These are phyloP conservation scores for Bemisia tabaci DNA, from an alignment of 1,140 invertebrate genomes.

Conservation along the genomic window DNA sequence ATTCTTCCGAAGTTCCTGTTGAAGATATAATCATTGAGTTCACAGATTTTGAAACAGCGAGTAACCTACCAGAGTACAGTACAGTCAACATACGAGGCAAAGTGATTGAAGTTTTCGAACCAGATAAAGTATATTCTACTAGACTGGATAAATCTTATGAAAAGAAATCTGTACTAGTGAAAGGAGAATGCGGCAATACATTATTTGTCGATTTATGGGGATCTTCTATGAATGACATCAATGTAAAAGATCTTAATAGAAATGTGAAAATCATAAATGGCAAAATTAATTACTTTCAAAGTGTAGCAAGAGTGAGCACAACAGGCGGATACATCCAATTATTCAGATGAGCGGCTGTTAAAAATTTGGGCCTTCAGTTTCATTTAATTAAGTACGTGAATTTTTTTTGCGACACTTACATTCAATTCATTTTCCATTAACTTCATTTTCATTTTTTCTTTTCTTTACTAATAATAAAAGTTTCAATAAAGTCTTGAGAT, in stretches of 20 bases:
- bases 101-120: background rate
- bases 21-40: background rate
- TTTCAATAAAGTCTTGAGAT: no score
- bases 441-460: background rate
- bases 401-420: background rate
- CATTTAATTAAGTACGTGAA: background rate
- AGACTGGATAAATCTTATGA: background rate
- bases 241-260: background rate
- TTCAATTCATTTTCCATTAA: background rate
- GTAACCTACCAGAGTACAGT: background rate
- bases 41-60: background rate
- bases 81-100: background rate
- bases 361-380: no score
- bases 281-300: background rate
- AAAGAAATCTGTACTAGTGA: background rate
- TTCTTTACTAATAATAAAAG: no score
- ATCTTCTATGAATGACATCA: background rate
- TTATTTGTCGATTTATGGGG: background rate
- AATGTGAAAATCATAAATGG: background rate
- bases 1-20: background rate
- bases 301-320: background rate
- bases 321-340: background rate
- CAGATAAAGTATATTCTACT: background rate
- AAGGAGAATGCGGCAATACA: background rate
- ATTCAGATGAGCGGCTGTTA: no score